Evolutionary conservation across 2,888 invertebrate genomes (phyloP).

Genomic region (Chirona hameri): DNA sequence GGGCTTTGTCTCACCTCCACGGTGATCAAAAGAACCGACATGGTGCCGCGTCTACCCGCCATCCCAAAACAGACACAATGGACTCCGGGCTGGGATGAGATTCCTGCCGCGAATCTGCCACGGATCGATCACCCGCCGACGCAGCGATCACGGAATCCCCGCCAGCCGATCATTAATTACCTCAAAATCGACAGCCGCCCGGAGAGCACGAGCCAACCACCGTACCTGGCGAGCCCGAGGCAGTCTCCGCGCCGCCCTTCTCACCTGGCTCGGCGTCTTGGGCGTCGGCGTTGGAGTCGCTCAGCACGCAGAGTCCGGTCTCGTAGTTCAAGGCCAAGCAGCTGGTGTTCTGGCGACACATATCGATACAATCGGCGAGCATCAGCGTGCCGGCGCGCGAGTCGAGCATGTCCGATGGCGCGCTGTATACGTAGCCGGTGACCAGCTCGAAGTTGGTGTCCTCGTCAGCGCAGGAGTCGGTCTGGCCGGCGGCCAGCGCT

Average conservation of each 20-base stretch:
- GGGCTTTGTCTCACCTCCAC: background rate
- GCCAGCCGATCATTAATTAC: no score
- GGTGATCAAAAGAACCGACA: constrained; percentile 1
- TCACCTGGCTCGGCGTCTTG: constrained; percentile 34
- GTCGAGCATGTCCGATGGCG: constrained; percentile 81
- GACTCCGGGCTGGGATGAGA: no score
- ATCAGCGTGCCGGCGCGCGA: constrained; percentile 86
- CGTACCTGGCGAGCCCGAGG: no score
- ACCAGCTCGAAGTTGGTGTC: constrained; percentile 71
- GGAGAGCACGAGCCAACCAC: no score
- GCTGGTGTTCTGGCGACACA: constrained; percentile 83
- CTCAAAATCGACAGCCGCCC: no score
- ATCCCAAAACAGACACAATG: no score
- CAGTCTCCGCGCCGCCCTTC: background rate
- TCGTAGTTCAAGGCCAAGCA: constrained; percentile 93
- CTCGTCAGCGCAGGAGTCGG: constrained; percentile 74
- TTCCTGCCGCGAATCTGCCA: no score
- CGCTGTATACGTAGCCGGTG: constrained; percentile 89
- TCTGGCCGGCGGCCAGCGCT: constrained; percentile 4
- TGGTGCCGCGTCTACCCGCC: background rate
- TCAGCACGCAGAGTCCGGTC: constrained; percentile 88
- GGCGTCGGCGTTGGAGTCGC: constrained; percentile 76
- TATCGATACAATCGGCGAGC: constrained; percentile 89
- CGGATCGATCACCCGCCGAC: no score
- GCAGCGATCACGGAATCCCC: no score